Evolutionary conservation across 2,888 invertebrate genomes (phyloP), one percentile per base, ranked within the genome.

Genomic region (Monoplex corrugatus): DNA sequence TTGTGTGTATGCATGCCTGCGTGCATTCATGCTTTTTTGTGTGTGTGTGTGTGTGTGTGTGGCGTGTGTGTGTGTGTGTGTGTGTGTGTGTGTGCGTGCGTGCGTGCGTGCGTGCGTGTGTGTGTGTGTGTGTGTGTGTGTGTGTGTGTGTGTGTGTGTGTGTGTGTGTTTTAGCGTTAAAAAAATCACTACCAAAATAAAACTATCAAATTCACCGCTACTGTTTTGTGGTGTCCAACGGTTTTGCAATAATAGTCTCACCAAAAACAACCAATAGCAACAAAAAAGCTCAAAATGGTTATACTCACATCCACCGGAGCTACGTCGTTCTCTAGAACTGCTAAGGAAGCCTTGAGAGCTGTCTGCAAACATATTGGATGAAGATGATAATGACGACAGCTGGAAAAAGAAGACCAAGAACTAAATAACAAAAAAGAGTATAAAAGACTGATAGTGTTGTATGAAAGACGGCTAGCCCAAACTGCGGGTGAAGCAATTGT

Each of bases 101-200:
- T 75, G 75, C 35, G 75, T 75, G 75, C 2, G 75, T 13, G 75
- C 3, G 75, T 16, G 85, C 8, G 32, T 57, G 45, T 57, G 57
- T 85, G 85, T 85, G 85, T 57, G 57, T 16, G 91, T 91, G 38
- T 84, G 44, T 32, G 90, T 63, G 2, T 91, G 91, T 45, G 89
- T 88, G 88, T 93, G 91, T 32, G 92, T 91, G 23, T 90, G 89
- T 35, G 91, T 88, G 92, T 93, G 78, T 28, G 90, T 90, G 35
- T 72, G 35, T 32, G 35, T 72, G 35, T 72, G 35, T 72, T 10
- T 32, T 10, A 35, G 35, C 50, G 50, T 5, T 5, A 68, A 85
- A 32, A 50, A 3, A 82, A 45, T n/a, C n/a, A n/a, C n/a, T n/a
- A n/a, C n/a, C n/a, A n/a, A n/a, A n/a, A n/a, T n/a, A n/a, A n/a